Base-by-base conservation (phyloP, 2,797 vertebrate genomes). In the Megalops cyprinoides region DNA sequence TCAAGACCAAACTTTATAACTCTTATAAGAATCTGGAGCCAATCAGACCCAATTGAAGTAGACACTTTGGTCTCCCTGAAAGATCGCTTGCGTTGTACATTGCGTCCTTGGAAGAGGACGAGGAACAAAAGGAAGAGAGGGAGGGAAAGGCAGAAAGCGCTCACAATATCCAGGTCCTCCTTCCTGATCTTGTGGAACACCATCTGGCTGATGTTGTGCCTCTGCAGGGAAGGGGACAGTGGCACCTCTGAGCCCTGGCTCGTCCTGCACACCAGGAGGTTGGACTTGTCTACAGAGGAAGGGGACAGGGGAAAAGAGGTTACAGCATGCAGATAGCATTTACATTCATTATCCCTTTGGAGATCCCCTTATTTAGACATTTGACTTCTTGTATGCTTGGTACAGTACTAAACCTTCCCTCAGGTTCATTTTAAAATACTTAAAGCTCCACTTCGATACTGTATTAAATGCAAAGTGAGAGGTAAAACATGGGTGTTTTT, bases 161-260 rank as follows among this genome's bases (percentile, higher is more conserved):
- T 96, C 94, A 99, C 98, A 0, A 95, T 95, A 88, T 93, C 86
- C 44, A 99, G 94, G 85, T 99, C 97, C 85, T 99, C 98, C 87
- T 95, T 97, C 79, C 95, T 95, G 86, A 99, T 99, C 92, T 98
- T 99, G 94, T 99, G 98, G 90, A 99, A 99, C 75, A 99, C 96
- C 98, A 99, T 99, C 90, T 99, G 98, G 90, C 94, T 97, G 91
- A 98, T 94, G 87, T 96, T 97, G 85, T 96, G 96, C 79, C 94
- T 97, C 84, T 96, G 94, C 25, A 96, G 90, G 0, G 93, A 93
- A 23, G 96, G 96, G 51, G 97, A 96, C 15, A 91, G 90, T 28
- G 92, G 90, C 15, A 96, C 85, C 5, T 98, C 97, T 78, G 95
- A 93, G 25, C 91, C 86, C 25, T 94, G 94, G 86, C 95, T 97